Percentiles rank a stretch among this genome's conserved stretches.
Conservation (phyloP, 2,797 vertebrate genomes). For the Bradypodion ventrale region DNA sequence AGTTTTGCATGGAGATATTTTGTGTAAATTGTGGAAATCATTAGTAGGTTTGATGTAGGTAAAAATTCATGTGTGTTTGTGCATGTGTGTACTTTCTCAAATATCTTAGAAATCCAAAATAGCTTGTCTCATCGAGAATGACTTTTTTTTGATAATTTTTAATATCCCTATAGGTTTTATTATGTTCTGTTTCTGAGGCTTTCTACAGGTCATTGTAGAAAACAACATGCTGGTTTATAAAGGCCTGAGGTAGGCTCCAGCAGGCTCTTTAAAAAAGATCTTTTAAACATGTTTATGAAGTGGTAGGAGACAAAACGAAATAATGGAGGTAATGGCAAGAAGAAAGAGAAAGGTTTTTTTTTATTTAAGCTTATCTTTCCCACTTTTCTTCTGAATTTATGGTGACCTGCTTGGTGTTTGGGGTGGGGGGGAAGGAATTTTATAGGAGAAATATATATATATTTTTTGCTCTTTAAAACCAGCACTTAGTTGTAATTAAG, state of each 20-base stretch:
- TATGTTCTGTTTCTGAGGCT: background rate
- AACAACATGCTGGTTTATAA: background rate
- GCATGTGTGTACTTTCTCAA: too few species aligned
- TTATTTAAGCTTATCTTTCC: background rate
- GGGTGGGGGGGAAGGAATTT: background rate
- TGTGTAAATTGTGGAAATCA: too few species aligned
- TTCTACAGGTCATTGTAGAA: background rate
- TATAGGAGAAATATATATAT: background rate
- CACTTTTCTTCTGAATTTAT: constrained; percentile 28
- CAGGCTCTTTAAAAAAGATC: background rate
- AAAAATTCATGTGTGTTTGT: too few species aligned
- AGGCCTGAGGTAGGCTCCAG: background rate
- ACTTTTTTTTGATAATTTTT: background rate
- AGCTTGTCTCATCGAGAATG: too few species aligned
- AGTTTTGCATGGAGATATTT: too few species aligned
- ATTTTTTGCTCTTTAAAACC: background rate
- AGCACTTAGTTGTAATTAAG: background rate
- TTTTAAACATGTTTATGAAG: background rate
- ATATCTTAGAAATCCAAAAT: too few species aligned
- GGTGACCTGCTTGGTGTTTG: constrained; percentile 5
- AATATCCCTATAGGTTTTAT: background rate
- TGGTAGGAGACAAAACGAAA: background rate
- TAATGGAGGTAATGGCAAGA: background rate
- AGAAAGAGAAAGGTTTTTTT: background rate
- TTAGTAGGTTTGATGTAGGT: too few species aligned